Base-by-base conservation (phyloP, 2,113 vertebrate genomes). In the Melanotaenia duboulayi region DNA sequence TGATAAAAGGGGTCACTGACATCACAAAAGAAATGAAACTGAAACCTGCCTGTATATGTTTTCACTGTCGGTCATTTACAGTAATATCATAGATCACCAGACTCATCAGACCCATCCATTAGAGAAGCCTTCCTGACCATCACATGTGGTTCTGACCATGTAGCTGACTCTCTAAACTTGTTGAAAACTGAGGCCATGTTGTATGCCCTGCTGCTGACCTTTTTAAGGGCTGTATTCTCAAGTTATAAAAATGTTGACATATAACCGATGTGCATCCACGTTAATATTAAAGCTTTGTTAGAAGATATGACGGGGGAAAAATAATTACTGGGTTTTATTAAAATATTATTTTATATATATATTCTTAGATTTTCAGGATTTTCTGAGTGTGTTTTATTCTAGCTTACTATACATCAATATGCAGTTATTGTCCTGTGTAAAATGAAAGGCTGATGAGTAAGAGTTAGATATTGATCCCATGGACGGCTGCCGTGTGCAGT, bases 11-110 rank as follows among this genome's bases (percentile, higher is more conserved):
- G 14, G 10, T 39, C 16, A 46, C 48, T 50, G 44, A 65, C 48
- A 55, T 82, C 37, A 51, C 16, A 42, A 49, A 67, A 82, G 80
- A 88, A 86, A 84, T 81, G 86, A 82, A 88, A 84, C 67, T 79
- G 68, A 80, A 88, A 85, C 17, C 46, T 24, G 60, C 50, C 7
- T 0, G 1, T 76, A n/a, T 35, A 2, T 75, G 39, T 65, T 73
- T 40, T 60, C 13, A 46, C 54, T 10, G 37, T 24, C 48, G 24
- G 10, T 44, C 59, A 37, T 74, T 80, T 65, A 60, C 44, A 7
- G 42, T 62, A 32, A 71, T 40, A 50, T 37, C 22, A n/a, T 1
- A 5, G 20, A n/a, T 24, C 11, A 2, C n/a, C 48, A 49, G 42
- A 11, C 22, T 56, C 7, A 40, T 40, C 17, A 52, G 46, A 19